phyloP scores from a whole-genome alignment of 2,113 vertebrate species.

The Canis aureus region DNA sequence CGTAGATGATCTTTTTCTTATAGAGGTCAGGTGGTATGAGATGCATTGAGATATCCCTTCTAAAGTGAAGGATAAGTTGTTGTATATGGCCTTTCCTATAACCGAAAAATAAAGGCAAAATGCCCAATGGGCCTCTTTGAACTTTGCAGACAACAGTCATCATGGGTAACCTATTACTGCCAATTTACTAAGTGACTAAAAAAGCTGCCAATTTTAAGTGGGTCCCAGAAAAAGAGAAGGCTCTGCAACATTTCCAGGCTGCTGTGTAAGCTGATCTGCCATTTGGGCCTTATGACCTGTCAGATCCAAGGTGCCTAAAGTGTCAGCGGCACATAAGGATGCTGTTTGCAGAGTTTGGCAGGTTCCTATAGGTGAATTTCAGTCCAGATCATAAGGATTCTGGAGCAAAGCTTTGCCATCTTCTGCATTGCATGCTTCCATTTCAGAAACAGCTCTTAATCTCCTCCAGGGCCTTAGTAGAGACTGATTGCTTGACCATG shows the following conservation, averaged over 20 bases:
- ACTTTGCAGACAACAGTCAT: neutral
- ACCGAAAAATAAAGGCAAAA: neutral
- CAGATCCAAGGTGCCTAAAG: neutral
- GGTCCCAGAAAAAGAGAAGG: neutral
- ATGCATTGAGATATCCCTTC: neutral
- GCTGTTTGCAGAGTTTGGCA: neutral
- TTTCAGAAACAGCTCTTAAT: too few species aligned
- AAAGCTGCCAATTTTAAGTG: neutral
- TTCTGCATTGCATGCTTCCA: too few species aligned
- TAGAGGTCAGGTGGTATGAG: neutral
- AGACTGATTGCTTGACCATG: too few species aligned
- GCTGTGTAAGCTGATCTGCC: neutral
- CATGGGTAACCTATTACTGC: neutral
- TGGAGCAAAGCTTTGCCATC: too few species aligned
- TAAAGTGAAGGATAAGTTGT: neutral
- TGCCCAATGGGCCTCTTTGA: neutral
- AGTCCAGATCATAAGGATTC: neutral
- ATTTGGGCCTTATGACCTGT: neutral
- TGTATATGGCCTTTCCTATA: neutral
- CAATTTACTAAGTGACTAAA: neutral
- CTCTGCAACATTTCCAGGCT: neutral
- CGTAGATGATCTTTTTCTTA: neutral
- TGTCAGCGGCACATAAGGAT: neutral
- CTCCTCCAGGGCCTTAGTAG: too few species aligned
- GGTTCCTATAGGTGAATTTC: neutral